A percentile compares a stretch with the other conserved stretches of the same genome.
Evolutionary conservation across 2,113 vertebrate species (phyloP).

Genomic region (Puma concolor): DNA sequence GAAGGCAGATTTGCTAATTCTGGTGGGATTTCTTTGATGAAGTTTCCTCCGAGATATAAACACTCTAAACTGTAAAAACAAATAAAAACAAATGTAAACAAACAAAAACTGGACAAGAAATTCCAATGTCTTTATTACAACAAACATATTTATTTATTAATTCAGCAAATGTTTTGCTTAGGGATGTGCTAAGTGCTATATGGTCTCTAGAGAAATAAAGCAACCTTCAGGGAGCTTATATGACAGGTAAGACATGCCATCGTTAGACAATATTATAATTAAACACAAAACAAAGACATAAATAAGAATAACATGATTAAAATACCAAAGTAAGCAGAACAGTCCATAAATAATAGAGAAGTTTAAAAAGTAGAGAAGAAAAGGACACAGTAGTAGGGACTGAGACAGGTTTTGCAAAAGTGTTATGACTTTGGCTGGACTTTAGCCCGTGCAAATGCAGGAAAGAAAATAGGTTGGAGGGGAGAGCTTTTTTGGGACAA

Average conservation of each 20-base stretch:
- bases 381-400: not conserved
- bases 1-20: slow-evolving; percentile 95
- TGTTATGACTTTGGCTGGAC: not conserved
- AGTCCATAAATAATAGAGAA: not conserved
- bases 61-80: slow-evolving; percentile 93
- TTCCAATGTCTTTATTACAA: not conserved
- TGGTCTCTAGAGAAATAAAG: slow-evolving; percentile 13
- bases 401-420: not conserved
- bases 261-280: not conserved
- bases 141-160: not conserved
- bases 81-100: slow-evolving; percentile 55
- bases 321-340: not conserved
- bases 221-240: slow-evolving; percentile 10
- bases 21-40: slow-evolving; percentile 95
- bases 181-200: not conserved
- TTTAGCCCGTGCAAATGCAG: not conserved
- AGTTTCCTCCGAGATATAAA: slow-evolving; percentile 97
- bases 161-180: slow-evolving; percentile 24
- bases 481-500: not conserved
- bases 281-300: slow-evolving; percentile 15
- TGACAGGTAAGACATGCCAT: not conserved
- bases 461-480: not conserved
- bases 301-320: not conserved
- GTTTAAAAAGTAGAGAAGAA: not conserved
- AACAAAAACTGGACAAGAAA: slow-evolving; percentile 33